Conservation (phyloP, 1,140 invertebrate species). For the Dysdera silvatica region DNA sequence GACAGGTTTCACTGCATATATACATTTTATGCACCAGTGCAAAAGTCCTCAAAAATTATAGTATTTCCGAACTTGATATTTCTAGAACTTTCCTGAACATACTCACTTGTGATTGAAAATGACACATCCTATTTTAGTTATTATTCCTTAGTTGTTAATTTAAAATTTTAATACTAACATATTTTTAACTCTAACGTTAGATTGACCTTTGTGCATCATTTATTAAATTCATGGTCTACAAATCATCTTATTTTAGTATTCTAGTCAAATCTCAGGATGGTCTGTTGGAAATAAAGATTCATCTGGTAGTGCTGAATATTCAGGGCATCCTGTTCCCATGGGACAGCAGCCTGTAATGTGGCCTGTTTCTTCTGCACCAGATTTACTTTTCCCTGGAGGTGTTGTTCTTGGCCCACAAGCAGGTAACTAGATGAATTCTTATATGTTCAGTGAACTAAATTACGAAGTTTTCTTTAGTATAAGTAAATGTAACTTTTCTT, state of each 20-base stretch:
- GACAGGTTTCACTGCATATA: no score
- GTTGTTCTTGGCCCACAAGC: constrained; percentile 70
- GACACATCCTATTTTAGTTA: no score
- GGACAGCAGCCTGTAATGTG: constrained; percentile 55
- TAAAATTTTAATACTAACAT: constrained; percentile 8
- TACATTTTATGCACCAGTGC: no score
- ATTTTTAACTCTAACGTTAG: constrained; percentile 5
- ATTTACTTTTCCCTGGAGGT: constrained; percentile 70
- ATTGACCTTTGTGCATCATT: neutral
- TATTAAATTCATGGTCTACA: neutral
- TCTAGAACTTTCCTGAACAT: no score
- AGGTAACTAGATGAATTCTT: constrained; percentile 45
- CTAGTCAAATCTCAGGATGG: constrained; percentile 1
- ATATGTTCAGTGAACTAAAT: neutral
- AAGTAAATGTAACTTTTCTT: neutral
- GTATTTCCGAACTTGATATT: no score
- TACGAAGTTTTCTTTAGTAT: neutral
- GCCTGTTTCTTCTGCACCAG: constrained; percentile 65
- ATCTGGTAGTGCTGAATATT: no score
- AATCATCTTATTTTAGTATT: neutral
- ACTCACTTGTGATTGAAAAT: no score
- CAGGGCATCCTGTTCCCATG: neutral
- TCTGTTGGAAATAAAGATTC: constrained; percentile 5
- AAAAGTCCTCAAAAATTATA: no score
- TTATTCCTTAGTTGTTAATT: no score